phyloP scores from a whole-genome alignment of 2,113 vertebrate genomes.

The Triplophysa rosa region DNA sequence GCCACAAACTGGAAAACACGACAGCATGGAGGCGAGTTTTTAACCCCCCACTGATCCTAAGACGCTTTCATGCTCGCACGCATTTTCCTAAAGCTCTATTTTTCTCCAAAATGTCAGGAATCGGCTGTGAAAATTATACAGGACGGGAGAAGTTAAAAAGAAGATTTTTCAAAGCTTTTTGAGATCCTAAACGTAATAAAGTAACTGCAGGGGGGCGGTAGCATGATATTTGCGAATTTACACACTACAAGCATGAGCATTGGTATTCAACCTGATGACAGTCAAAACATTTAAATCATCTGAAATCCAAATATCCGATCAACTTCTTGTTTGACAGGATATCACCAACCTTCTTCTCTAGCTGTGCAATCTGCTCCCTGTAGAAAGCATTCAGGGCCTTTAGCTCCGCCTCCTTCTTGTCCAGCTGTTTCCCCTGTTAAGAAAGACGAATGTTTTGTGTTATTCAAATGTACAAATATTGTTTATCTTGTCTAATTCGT shows the following conservation, averaged over 20 bases:
- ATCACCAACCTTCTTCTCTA: slow-evolving; percentile 84
- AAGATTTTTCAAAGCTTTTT: slow-evolving; percentile 6
- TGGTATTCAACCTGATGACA: slow-evolving; percentile 1
- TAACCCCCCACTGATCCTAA: not conserved
- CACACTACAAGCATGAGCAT: not conserved
- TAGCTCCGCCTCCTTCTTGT: slow-evolving; percentile 82
- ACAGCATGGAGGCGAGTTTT: not conserved
- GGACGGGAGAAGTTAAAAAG: slow-evolving; percentile 26
- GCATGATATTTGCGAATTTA: not conserved
- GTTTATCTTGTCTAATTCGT: not conserved
- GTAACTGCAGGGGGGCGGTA: not conserved
- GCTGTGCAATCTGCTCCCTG: slow-evolving; percentile 83
- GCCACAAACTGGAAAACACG: not conserved
- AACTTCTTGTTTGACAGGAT: too few relatives aligned
- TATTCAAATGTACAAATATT: not conserved
- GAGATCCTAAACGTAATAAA: not conserved
- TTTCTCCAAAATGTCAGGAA: slow-evolving; percentile 52
- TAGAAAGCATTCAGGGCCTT: slow-evolving; percentile 79
- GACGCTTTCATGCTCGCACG: not conserved
- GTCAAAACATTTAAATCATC: not conserved
- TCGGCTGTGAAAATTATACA: slow-evolving; percentile 16
- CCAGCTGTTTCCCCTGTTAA: slow-evolving; percentile 78
- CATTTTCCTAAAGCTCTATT: slow-evolving; percentile 31
- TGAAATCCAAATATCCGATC: too few relatives aligned
- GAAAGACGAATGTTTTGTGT: slow-evolving; percentile 26